These are phyloP conservation scores for Lasioglossum baleicum DNA, from an alignment of 1,140 invertebrate genomes.

Conservation along the genomic window DNA sequence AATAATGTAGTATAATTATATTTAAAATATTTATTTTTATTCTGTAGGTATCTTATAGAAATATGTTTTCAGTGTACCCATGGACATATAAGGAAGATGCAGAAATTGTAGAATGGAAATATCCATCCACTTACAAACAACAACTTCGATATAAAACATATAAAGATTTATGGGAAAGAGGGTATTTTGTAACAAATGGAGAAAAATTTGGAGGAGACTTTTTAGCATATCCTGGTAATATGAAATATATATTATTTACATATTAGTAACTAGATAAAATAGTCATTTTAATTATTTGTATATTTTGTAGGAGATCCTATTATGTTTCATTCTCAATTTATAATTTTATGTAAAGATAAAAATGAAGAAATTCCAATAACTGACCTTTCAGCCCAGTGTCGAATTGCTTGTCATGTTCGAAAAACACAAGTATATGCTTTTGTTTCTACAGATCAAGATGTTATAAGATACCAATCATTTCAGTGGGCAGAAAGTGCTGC, in stretches of 20 bases:
- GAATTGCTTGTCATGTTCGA: slow-evolving; percentile 77
- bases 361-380: slow-evolving; percentile 71
- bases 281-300: slow-evolving; percentile 6
- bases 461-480: slow-evolving; percentile 76
- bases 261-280: not conserved
- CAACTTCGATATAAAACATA: slow-evolving; percentile 84
- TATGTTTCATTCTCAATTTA: slow-evolving; percentile 81
- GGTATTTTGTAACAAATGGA: slow-evolving; percentile 88
- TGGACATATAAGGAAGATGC: slow-evolving; percentile 74
- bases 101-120: slow-evolving; percentile 77
- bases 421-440: slow-evolving; percentile 79
- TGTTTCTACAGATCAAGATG: slow-evolving; percentile 67
- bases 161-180: slow-evolving; percentile 89
- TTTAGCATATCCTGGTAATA: slow-evolving; percentile 88
- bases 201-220: slow-evolving; percentile 94
- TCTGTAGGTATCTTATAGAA: too few species aligned
- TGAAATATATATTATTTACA: not conserved
- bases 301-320: slow-evolving; percentile 79
- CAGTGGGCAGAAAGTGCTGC: slow-evolving; percentile 74
- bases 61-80: slow-evolving; percentile 78
- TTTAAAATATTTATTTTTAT: not conserved
- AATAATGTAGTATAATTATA: too few species aligned
- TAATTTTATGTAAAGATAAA: slow-evolving; percentile 78
- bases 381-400: slow-evolving; percentile 72
- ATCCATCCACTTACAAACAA: slow-evolving; percentile 79